Evolutionary conservation across 2,797 vertebrate species (phyloP), one percentile per base, ranked within the genome.

Genomic region (Leptodon cayanensis): DNA sequence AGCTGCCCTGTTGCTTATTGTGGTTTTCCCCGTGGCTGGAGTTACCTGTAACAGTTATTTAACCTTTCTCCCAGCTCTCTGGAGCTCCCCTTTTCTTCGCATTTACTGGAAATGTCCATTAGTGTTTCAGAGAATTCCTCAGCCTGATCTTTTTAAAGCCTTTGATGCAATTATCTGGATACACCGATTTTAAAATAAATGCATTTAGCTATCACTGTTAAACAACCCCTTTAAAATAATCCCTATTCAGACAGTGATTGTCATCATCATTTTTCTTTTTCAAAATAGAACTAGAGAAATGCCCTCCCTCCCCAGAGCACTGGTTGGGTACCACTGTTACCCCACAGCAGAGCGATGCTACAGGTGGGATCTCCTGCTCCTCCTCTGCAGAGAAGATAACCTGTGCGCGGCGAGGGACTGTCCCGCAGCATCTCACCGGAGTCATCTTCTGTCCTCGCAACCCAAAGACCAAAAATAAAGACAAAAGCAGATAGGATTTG

Each of bases 371-470:
- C 35, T 69, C 39, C 50, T 69, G 49, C 40, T 54, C 46, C 28
- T 42, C 11, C 50, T 69, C 33, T 29, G 10, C 42, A 29, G 63
- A 46, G 26, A 9, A 82, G 29, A 33, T 11, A 22, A 26, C 12
- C 19, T 24, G 19, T 33, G 50, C 44, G 77, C 1, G 1, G 17
- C 0, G 0, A 54, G 28, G 17, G 9, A 44, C 59, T 28, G 26
- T 54, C 24, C 61, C 1, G 0, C 46, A 46, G 29, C 29, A 16
- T 35, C 82, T 83, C 49, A 70, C 50, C 1, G 0, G 50, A 31
- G 33, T 14, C 13, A 7, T 13, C 22, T 26, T 62, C 70, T 42
- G 14, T 49, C 47, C 25, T 73, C 12, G 16, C 21, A 62, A 37
- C 10, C 4, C n/a, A 31, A 47, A 58, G 37, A 58, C 18, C 18